phyloP scores from a whole-genome alignment of 2,888 invertebrate species.

The Agrotis exclamationis region DNA sequence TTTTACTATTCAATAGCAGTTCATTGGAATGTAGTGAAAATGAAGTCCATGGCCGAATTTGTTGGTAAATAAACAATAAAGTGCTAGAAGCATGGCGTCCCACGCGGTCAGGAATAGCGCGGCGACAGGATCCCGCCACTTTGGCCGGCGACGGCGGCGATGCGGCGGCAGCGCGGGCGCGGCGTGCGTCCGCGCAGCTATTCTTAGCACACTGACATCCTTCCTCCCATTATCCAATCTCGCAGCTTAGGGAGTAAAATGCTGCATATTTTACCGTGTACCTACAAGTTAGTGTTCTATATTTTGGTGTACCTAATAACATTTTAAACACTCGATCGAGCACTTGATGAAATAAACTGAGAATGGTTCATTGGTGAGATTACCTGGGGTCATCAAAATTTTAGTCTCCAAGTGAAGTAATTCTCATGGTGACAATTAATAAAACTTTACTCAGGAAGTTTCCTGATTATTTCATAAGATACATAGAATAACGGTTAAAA shows the following conservation, averaged over 20 bases:
- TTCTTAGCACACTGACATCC: slow-evolving; percentile 59
- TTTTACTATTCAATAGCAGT: not conserved
- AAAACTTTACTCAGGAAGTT: no score
- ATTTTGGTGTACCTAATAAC: no score
- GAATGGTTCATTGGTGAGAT: not conserved
- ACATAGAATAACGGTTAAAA: no score
- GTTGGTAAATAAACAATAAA: slow-evolving; percentile 36
- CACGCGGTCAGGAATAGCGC: slow-evolving; percentile 49
- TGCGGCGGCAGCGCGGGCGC: no score
- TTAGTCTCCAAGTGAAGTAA: no score
- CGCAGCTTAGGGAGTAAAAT: slow-evolving; percentile 26
- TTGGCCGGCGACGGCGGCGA: no score
- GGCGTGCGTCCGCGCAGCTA: slow-evolving; percentile 50
- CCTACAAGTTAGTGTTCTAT: no score
- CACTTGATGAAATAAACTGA: not conserved
- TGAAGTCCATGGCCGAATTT: slow-evolving; percentile 8
- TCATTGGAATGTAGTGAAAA: no score
- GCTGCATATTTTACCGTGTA: slow-evolving; percentile 10
- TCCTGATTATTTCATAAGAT: no score
- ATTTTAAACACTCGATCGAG: not conserved
- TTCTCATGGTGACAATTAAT: no score
- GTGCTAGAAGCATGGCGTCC: slow-evolving; percentile 18
- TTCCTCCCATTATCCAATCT: slow-evolving; percentile 69
- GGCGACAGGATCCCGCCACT: slow-evolving; percentile 56
- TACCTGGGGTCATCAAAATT: no score